These are phyloP conservation scores for Ascaphus truei DNA, from an alignment of 2,113 vertebrate species.

Conservation along the genomic window DNA sequence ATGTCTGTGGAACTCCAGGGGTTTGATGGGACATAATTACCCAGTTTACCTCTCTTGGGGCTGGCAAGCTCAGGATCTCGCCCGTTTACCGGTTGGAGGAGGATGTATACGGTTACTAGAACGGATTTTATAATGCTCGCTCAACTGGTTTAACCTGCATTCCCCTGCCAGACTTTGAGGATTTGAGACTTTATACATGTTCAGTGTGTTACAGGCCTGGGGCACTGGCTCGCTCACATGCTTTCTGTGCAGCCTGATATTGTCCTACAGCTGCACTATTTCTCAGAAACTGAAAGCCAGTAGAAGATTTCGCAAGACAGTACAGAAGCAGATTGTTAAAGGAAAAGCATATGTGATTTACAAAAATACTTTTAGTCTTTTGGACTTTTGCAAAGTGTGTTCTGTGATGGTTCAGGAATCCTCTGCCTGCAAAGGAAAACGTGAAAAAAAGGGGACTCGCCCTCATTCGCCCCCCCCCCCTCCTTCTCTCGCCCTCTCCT, in stretches of 20 bases:
- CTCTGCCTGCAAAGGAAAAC: not conserved
- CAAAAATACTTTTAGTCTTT: too few relatives aligned
- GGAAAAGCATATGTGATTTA: not conserved
- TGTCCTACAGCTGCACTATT: not conserved
- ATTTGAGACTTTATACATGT: not conserved
- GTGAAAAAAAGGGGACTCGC: too few relatives aligned
- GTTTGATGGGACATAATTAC: not conserved
- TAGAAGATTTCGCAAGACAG: not conserved
- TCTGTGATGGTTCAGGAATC: too few relatives aligned
- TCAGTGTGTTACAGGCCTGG: not conserved
- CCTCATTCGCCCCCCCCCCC: too few relatives aligned
- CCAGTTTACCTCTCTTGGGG: not conserved
- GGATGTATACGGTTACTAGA: not conserved
- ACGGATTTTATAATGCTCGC: not conserved
- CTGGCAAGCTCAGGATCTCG: not conserved
- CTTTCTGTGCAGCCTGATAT: not conserved
- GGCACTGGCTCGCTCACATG: not conserved
- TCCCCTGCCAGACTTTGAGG: not conserved
- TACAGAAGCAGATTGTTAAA: not conserved
- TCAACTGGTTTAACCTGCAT: constrained; percentile 9
- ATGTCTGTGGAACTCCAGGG: not conserved
- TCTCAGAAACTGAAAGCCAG: not conserved
- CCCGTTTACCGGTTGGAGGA: too few relatives aligned
- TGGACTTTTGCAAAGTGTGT: too few relatives aligned
- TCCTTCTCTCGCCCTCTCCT: too few relatives aligned